Evolutionary conservation across 1,140 invertebrate genomes (phyloP).

Genomic region (Hylaeus volcanicus): DNA sequence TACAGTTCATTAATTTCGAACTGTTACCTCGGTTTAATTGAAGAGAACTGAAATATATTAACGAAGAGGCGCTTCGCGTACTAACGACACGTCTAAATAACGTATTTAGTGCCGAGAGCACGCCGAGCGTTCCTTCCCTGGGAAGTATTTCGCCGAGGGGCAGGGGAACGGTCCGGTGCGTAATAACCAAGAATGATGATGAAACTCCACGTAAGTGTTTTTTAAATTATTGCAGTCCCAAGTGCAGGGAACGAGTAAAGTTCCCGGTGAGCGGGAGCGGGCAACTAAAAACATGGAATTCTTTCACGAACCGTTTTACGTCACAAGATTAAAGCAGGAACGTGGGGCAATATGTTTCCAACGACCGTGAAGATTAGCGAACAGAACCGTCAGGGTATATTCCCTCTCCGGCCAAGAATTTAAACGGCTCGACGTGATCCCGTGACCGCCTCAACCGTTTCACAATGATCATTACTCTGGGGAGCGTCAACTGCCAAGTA

Average conservation of each 20-base stretch:
- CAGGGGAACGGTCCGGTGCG: background rate
- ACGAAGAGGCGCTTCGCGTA: background rate
- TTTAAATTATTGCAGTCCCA: conserved; percentile 22
- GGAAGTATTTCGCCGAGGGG: background rate
- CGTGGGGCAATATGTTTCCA: conserved; percentile 33
- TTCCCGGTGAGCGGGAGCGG: background rate
- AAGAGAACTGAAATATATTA: too few species aligned
- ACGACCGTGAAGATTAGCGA: conserved; percentile 37
- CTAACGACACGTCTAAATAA: background rate
- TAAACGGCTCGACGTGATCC: conserved; percentile 48
- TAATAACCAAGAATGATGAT: conserved; percentile 11
- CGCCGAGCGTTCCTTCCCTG: background rate
- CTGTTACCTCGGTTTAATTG: too few species aligned
- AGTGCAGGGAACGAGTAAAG: conserved; percentile 30
- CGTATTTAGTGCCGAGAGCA: background rate
- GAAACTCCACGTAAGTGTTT: conserved; percentile 3
- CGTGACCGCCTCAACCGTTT: conserved; percentile 33
- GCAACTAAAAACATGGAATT: conserved; percentile 18
- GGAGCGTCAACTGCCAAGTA: conserved; percentile 60
- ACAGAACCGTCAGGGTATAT: conserved; percentile 36
- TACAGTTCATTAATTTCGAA: too few species aligned
- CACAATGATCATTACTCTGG: conserved; percentile 57
- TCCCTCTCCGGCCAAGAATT: conserved; percentile 51
- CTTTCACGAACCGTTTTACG: conserved; percentile 32
- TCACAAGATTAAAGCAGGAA: conserved; percentile 31